Evolutionary conservation across 2,113 vertebrate genomes (phyloP).

Genomic region (Rhinolophus ferrumequinum): DNA sequence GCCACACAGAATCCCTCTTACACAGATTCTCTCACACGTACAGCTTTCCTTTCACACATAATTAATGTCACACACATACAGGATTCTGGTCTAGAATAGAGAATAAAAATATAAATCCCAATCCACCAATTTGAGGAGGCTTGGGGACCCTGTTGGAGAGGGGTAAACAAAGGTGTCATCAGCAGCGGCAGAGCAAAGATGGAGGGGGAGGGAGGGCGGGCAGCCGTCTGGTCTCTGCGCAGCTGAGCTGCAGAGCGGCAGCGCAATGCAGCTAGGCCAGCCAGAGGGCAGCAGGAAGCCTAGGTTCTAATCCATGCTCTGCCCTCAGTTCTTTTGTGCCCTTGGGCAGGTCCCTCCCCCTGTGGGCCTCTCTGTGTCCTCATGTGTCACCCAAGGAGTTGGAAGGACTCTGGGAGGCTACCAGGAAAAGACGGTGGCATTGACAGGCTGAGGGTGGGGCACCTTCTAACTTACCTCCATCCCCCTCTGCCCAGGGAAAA

Average conservation of each 20-base stretch:
- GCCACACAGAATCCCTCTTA: slow-evolving; percentile 11
- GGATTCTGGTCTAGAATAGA: background rate
- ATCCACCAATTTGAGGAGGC: slow-evolving; percentile 1
- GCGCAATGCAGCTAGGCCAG: slow-evolving; percentile 77
- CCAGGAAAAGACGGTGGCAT: background rate
- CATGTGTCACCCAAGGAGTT: background rate
- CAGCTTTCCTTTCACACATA: slow-evolving; percentile 29
- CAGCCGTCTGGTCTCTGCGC: slow-evolving; percentile 58
- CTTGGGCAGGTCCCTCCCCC: slow-evolving; percentile 34
- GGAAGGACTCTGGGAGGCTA: background rate
- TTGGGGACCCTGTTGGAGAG: background rate
- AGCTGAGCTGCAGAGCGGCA: slow-evolving; percentile 69
- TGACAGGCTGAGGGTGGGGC: background rate
- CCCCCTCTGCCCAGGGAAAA: background rate
- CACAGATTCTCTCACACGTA: slow-evolving; percentile 4
- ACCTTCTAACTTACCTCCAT: background rate
- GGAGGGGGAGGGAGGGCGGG: slow-evolving; percentile 44
- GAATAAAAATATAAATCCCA: background rate
- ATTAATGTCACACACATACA: background rate
- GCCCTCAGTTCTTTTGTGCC: background rate
- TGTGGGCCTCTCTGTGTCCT: background rate
- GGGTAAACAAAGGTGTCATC: slow-evolving; percentile 64
- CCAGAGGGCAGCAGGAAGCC: slow-evolving; percentile 6
- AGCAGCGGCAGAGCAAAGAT: background rate
- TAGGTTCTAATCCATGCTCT: slow-evolving; percentile 67